phyloP scores from a whole-genome alignment of 2,113 vertebrate genomes.

The Raja brachyura region DNA sequence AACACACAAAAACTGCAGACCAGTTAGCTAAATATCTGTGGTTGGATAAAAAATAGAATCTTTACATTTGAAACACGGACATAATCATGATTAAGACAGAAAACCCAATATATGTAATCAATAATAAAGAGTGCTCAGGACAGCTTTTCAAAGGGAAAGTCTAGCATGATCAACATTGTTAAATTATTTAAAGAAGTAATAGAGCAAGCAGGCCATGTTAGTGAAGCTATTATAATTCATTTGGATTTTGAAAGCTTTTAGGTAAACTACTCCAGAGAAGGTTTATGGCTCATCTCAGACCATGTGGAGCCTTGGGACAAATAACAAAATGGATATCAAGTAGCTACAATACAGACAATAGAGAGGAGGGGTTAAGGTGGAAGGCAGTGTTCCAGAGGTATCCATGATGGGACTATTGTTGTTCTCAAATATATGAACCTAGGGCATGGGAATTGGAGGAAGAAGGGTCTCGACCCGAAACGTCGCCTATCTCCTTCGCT shows the following conservation, averaged over 20 bases:
- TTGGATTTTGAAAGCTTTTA: background rate
- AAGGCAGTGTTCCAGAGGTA: too few species aligned
- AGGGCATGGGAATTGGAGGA: background rate
- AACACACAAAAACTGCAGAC: background rate
- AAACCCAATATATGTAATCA: background rate
- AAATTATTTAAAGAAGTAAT: background rate
- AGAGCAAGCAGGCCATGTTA: background rate
- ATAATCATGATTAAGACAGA: background rate
- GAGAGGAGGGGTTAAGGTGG: background rate
- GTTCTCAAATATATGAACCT: background rate
- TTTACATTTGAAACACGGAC: background rate
- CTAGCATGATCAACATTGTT: background rate
- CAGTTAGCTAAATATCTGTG: background rate
- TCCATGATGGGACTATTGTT: too few species aligned
- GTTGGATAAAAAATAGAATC: background rate
- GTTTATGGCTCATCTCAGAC: background rate
- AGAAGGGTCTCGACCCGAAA: too few species aligned
- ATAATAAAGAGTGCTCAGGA: background rate
- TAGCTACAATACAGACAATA: background rate
- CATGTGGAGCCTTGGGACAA: background rate
- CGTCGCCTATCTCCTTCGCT: too few species aligned
- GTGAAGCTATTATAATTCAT: background rate
- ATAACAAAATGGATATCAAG: background rate
- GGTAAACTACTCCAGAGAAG: background rate
- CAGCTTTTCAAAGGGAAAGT: background rate